phyloP scores from a whole-genome alignment of 2,888 invertebrate species.

The Andrena bucephala region DNA sequence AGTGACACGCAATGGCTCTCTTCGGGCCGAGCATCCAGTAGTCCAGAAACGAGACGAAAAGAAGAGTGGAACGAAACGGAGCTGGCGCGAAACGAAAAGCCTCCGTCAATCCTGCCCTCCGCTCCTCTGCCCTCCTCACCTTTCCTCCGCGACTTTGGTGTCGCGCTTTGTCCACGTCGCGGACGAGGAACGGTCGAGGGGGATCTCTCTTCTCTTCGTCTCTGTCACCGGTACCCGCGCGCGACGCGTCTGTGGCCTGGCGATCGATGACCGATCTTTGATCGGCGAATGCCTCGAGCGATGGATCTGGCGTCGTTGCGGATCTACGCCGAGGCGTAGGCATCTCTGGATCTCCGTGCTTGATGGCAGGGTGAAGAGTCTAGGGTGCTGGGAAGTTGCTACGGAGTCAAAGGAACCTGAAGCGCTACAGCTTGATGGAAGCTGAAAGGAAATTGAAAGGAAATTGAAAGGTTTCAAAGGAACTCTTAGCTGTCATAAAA shows the following conservation, averaged over 20 bases:
- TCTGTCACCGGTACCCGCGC: constrained; percentile 38
- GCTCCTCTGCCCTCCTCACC: not conserved
- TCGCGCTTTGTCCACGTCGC: constrained; percentile 48
- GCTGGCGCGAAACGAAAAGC: constrained; percentile 21
- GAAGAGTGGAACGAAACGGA: constrained; percentile 47
- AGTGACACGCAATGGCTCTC: constrained; percentile 31
- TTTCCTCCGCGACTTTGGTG: not conserved
- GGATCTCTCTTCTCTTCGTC: constrained; percentile 36
- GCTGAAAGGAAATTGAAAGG: not conserved
- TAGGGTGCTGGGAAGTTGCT: not conserved
- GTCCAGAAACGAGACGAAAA: constrained; percentile 35
- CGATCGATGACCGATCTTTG: constrained; percentile 59
- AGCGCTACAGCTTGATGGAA: not conserved
- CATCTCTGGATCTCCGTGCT: not conserved
- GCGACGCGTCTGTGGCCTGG: constrained; percentile 28
- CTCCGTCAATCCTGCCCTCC: not conserved
- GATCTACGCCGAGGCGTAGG: not conserved
- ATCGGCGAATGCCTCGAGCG: constrained; percentile 31
- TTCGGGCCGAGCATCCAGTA: not conserved
- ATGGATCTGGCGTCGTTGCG: constrained; percentile 26
- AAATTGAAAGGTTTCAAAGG: too few species aligned
- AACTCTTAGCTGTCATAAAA: too few species aligned
- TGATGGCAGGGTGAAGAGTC: not conserved
- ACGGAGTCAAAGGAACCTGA: not conserved
- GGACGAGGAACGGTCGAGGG: constrained; percentile 24